These are phyloP conservation scores for Ichneumoninae sp. DNA, from an alignment of 2,888 invertebrate species.

Conservation along the genomic window DNA sequence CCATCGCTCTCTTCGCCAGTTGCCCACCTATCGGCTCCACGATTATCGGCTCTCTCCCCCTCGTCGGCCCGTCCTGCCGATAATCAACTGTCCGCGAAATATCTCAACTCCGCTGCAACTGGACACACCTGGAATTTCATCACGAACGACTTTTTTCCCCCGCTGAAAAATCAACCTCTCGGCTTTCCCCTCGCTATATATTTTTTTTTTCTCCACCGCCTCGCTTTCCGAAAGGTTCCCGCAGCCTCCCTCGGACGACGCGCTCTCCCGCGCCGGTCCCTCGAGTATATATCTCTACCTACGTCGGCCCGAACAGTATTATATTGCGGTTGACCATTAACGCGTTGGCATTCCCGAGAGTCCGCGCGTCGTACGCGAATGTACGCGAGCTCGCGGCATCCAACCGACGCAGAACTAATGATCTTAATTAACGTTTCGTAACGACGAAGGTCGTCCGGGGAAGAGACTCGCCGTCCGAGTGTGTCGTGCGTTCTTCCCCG, in stretches of 20 bases:
- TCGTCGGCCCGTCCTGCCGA: neutral
- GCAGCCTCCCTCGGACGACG: neutral
- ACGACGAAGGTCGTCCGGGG: constrained; percentile 78
- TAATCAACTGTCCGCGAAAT: constrained; percentile 12
- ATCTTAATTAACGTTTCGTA: constrained; percentile 83
- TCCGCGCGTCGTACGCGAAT: constrained; percentile 68
- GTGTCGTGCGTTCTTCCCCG: constrained; percentile 62
- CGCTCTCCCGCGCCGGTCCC: neutral
- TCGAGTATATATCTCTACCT: constrained; percentile 12
- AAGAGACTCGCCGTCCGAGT: constrained; percentile 52
- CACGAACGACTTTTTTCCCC: constrained; percentile 6
- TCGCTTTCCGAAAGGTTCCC: constrained; percentile 14
- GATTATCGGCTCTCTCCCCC: neutral
- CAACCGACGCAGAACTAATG: constrained; percentile 81
- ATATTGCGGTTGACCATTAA: constrained; percentile 74
- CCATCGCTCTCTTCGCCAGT: neutral
- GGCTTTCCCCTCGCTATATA: neutral
- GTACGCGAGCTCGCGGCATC: constrained; percentile 73
- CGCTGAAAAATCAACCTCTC: neutral
- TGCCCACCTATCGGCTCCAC: neutral
- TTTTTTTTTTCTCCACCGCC: neutral
- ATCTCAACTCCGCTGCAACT: constrained; percentile 6
- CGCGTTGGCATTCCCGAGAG: constrained; percentile 78
- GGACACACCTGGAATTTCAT: constrained; percentile 27
- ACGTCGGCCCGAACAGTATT: constrained; percentile 47